Evolutionary conservation across 2,113 vertebrate species (phyloP).

Genomic region (Calyptommatus sinebrachiatus): DNA sequence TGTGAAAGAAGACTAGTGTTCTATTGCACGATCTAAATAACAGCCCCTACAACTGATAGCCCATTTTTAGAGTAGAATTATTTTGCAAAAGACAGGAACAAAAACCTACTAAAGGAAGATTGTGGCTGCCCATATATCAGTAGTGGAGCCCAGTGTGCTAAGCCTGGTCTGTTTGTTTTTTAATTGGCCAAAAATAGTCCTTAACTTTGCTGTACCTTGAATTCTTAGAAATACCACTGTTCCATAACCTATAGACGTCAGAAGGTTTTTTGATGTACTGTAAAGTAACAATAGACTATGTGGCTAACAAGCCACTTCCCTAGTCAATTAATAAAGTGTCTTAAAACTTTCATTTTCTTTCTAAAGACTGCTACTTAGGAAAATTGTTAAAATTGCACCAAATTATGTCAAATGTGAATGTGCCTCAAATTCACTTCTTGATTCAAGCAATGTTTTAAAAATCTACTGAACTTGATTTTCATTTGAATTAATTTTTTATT

Average conservation of each 20-base stretch:
- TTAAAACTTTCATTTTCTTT: constrained; percentile 48
- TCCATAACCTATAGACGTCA: constrained; percentile 5
- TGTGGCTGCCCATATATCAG: not conserved
- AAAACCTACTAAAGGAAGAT: not conserved
- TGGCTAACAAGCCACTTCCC: constrained; percentile 20
- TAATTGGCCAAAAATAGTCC: constrained; percentile 5
- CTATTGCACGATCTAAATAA: constrained; percentile 3
- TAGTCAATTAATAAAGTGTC: constrained; percentile 32
- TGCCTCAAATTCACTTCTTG: too few species aligned
- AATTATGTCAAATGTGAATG: constrained; percentile 35
- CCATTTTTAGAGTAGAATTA: not conserved
- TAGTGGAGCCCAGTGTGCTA: not conserved
- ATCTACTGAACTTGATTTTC: too few species aligned
- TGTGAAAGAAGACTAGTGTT: constrained; percentile 2
- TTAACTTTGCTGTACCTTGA: constrained; percentile 1
- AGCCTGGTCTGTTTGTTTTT: not conserved
- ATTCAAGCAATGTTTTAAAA: too few species aligned
- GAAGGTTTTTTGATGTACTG: not conserved
- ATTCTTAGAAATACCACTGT: constrained; percentile 6
- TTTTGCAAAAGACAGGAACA: not conserved
- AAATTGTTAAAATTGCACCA: constrained; percentile 45
- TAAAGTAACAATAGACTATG: constrained; percentile 23
- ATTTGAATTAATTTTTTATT: too few species aligned
- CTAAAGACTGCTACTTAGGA: constrained; percentile 34
- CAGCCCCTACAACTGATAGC: not conserved